A percentile compares a stretch with the other conserved stretches of the same genome.
phyloP scores from a whole-genome alignment of 2,888 invertebrate species.

The Amblyteles armatorius region DNA sequence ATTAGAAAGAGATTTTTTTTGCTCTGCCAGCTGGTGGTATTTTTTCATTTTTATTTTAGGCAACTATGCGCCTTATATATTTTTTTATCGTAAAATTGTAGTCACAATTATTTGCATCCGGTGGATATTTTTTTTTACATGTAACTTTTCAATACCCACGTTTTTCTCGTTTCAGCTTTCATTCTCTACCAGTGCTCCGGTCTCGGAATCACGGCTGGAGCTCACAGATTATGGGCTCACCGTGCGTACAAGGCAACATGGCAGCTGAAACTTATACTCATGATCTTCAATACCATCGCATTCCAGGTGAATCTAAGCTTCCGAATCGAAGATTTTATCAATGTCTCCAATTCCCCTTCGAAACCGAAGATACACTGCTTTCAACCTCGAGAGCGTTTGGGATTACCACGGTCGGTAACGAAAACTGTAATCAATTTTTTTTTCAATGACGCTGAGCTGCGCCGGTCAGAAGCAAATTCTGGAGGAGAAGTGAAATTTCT shows the following conservation, averaged over 20 bases:
- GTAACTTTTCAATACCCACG: background rate
- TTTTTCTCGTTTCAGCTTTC: slow-evolving; percentile 86
- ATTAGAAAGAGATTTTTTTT: no score
- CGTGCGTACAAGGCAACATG: slow-evolving; percentile 97
- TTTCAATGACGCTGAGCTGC: no score
- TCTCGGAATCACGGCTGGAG: slow-evolving; percentile 98
- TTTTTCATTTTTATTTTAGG: background rate
- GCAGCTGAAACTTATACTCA: slow-evolving; percentile 93
- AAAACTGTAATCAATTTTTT: no score
- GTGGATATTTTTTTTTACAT: no score
- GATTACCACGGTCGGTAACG: no score
- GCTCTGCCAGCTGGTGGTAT: no score
- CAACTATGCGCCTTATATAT: background rate
- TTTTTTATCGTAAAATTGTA: background rate
- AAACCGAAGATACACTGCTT: background rate
- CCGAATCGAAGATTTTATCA: background rate
- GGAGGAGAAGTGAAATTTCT: no score
- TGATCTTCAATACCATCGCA: slow-evolving; percentile 94
- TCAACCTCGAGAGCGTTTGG: no score
- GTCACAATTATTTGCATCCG: background rate
- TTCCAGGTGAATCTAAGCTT: slow-evolving; percentile 90
- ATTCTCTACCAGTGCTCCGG: slow-evolving; percentile 92
- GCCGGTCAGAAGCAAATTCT: no score
- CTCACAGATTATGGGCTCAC: slow-evolving; percentile 98
- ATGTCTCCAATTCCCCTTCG: no score